Conservation (phyloP, 2,797 vertebrate species). For the Tadarida brasiliensis region DNA sequence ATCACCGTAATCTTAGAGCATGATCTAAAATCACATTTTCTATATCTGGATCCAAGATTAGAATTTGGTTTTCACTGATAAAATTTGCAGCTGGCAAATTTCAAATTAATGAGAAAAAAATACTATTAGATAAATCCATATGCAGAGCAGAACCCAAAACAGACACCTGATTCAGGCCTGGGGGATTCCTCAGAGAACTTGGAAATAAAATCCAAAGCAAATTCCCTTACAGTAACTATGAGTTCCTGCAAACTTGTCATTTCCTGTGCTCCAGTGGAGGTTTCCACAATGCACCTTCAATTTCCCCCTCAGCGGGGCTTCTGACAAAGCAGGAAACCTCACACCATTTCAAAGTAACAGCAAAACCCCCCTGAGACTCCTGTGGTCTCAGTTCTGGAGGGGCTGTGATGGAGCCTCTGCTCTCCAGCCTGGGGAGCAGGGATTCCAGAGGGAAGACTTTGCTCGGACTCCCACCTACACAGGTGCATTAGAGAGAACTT, state of each 20-base stretch:
- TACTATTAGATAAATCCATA: background rate
- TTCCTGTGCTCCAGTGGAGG: conserved; percentile 64
- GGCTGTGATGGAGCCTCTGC: background rate
- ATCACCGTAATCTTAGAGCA: background rate
- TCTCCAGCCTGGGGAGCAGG: background rate
- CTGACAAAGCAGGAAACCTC: conserved; percentile 65
- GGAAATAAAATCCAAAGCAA: conserved; percentile 45
- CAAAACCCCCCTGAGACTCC: background rate
- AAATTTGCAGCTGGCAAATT: conserved; percentile 54
- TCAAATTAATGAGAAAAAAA: conserved; percentile 56
- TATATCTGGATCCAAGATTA: conserved; percentile 21
- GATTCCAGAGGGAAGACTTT: background rate
- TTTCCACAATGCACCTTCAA: conserved; percentile 55
- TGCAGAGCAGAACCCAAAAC: conserved; percentile 29
- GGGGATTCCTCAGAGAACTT: conserved; percentile 28
- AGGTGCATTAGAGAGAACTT: background rate
- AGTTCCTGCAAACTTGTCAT: conserved; percentile 60
- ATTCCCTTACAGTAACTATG: background rate
- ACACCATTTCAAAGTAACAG: conserved; percentile 61
- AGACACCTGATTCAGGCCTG: conserved; percentile 43
- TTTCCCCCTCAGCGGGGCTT: conserved; percentile 42
- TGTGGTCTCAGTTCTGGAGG: background rate
- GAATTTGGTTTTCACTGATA: conserved; percentile 39
- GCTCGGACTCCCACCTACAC: background rate
- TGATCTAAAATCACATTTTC: conserved; percentile 38